A percentile compares a stretch with the other conserved stretches of the same genome.
Conservation (phyloP, 1,140 invertebrate species). For the Hylaeus volcanicus region DNA sequence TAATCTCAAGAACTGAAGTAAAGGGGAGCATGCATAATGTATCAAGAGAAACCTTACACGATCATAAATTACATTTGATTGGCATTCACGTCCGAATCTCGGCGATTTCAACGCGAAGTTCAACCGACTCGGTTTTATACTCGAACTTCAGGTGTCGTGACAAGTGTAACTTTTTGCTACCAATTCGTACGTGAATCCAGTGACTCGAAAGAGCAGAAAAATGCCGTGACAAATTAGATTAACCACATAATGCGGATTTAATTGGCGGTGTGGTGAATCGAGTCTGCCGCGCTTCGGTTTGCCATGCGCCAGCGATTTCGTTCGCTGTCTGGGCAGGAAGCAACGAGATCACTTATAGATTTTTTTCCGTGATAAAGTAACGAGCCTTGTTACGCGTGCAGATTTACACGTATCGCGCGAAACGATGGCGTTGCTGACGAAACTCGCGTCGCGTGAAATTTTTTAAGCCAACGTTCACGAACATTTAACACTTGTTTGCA, state of each 20-base stretch:
- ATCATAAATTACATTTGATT: too few relatives aligned
- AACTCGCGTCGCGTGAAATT: neutral
- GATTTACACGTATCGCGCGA: conserved; percentile 31
- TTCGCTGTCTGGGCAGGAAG: conserved; percentile 21
- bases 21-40: too few relatives aligned
- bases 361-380: conserved; percentile 38
- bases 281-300: conserved; percentile 29
- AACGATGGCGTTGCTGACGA: neutral
- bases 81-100: too few relatives aligned
- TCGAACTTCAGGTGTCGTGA: neutral
- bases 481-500: neutral
- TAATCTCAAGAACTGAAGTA: too few relatives aligned
- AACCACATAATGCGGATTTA: conserved; percentile 39
- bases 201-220: conserved; percentile 21
- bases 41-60: too few relatives aligned
- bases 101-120: neutral
- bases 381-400: conserved; percentile 27
- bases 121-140: too few relatives aligned
- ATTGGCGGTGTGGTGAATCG: conserved; percentile 43
- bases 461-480: neutral
- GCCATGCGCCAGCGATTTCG: conserved; percentile 30
- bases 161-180: neutral
- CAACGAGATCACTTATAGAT: conserved; percentile 29
- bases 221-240: conserved; percentile 46
- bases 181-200: neutral